A percentile compares a stretch with the other conserved stretches of the same genome.
Evolutionary conservation across 2,113 vertebrate species (phyloP).

Genomic region (Thamnaconus septentrionalis): DNA sequence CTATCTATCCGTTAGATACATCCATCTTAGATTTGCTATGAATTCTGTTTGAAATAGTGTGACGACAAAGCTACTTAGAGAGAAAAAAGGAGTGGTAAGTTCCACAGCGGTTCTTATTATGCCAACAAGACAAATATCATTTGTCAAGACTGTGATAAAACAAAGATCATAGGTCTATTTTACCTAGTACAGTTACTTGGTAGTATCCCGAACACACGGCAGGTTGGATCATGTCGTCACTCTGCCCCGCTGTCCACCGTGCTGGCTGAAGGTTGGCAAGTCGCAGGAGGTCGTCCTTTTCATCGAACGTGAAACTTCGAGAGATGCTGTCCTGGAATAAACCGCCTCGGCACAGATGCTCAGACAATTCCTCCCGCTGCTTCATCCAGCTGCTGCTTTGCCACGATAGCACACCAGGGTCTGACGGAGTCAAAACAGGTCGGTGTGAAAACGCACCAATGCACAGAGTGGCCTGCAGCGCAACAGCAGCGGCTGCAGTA

Average conservation of each 20-base stretch:
- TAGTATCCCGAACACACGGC: constrained; percentile 77
- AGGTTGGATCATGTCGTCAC: constrained; percentile 48
- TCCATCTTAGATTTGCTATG: too few relatives aligned
- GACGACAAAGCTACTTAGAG: constrained; percentile 1
- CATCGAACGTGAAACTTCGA: constrained; percentile 76
- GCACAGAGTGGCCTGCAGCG: neutral
- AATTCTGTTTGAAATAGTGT: neutral
- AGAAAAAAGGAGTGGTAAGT: constrained; percentile 9
- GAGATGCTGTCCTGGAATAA: constrained; percentile 82
- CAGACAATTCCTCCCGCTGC: constrained; percentile 70
- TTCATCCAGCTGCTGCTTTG: constrained; percentile 80
- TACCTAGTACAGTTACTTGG: constrained; percentile 86
- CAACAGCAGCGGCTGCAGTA: constrained; percentile 1
- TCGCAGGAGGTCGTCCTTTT: constrained; percentile 76
- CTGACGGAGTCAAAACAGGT: constrained; percentile 18
- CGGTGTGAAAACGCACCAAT: neutral
- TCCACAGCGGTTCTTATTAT: neutral
- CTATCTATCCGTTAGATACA: too few relatives aligned
- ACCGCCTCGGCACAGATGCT: constrained; percentile 72
- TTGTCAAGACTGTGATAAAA: too few relatives aligned
- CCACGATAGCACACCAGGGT: constrained; percentile 66
- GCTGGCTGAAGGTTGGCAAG: constrained; percentile 81
- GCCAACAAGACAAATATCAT: too few relatives aligned
- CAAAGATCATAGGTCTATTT: constrained; percentile 19
- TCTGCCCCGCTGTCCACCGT: constrained; percentile 68